Evolutionary conservation across 2,888 invertebrate genomes (phyloP), one percentile per base, ranked within the genome.

Genomic region (Rhorus exstirpatorius): DNA sequence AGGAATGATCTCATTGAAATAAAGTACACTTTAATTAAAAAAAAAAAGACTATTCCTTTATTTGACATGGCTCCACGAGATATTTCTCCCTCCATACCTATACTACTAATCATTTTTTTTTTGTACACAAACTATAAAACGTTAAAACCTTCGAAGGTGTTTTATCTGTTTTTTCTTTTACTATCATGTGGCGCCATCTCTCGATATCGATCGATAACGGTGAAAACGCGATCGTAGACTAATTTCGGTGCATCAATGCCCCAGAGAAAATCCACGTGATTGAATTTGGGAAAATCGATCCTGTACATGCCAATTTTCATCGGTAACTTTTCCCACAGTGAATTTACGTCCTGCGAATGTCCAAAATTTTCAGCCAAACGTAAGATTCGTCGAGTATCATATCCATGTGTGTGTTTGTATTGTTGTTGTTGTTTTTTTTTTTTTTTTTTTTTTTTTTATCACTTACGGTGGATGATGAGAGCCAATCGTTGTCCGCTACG

Each of bases 191-290:
- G n/a, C n/a, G n/a, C n/a, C n/a, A n/a, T n/a, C n/a, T 38, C 31
- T n/a, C 46, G 55, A 65, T 65, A 71, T 58, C 24, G 67, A 3
- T 76, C 58, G 24, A 83, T 67, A 41, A 83, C 31, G 21, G 51
- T 8, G 0, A 83, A 72, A 17, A 95, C 83, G 76, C 93, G 93
- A 0, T 92, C 78, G 87, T 96, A 96, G 2, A 96, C 94, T 8
- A 96, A 91, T 81, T 92, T 93, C 0, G 94, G 94, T 0, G 95
- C 96, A 87, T 96, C 95, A 10, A 93, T 94, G 0, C 94, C 96
- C 94, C 94, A 96, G 7, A 96, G 86, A 88, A 96, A 97, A 90
- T 97, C 97, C 12, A 96, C 93, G 86, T 97, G 97, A 90, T 96
- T 96, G 88, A 96, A 97, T 70, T 95, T 93, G 55, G 95, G 93